A percentile compares a stretch with the other conserved stretches of the same genome.
Conservation (phyloP, 1,140 invertebrate genomes). For the Aphaenogaster ashmeadi region DNA sequence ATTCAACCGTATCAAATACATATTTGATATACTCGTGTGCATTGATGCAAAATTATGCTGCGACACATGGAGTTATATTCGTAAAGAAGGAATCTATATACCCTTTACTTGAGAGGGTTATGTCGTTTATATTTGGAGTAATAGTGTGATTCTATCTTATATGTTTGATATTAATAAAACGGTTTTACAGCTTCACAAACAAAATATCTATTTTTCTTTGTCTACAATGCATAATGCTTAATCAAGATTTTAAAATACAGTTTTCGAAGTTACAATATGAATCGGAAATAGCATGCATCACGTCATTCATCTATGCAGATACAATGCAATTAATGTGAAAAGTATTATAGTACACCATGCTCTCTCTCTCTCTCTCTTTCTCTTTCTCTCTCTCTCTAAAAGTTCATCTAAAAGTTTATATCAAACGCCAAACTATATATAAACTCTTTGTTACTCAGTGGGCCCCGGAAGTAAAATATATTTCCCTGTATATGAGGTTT, state of each 20-base stretch:
- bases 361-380: neutral
- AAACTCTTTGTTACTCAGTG: constrained; percentile 16
- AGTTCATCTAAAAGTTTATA: constrained; percentile 55
- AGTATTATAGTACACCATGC: constrained; percentile 25
- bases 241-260: constrained; percentile 35
- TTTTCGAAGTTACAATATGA: constrained; percentile 16
- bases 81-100: constrained; percentile 8
- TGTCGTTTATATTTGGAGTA: constrained; percentile 2
- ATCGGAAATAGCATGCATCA: constrained; percentile 6
- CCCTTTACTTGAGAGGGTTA: neutral
- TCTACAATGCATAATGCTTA: neutral
- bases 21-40: neutral
- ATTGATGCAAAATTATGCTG: neutral
- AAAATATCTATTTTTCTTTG: constrained; percentile 28
- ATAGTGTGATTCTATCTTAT: constrained; percentile 10
- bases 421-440: constrained; percentile 63
- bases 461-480: constrained; percentile 24
- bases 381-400: neutral
- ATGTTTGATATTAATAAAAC: constrained; percentile 18
- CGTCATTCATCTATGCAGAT: neutral
- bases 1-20: constrained; percentile 26
- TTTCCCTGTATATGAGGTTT: constrained; percentile 35
- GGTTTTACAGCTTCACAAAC: neutral
- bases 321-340: constrained; percentile 5
- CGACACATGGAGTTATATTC: neutral